Evolutionary conservation across 1,140 invertebrate species (phyloP).

Genomic region (Drosophila tsacasi): DNA sequence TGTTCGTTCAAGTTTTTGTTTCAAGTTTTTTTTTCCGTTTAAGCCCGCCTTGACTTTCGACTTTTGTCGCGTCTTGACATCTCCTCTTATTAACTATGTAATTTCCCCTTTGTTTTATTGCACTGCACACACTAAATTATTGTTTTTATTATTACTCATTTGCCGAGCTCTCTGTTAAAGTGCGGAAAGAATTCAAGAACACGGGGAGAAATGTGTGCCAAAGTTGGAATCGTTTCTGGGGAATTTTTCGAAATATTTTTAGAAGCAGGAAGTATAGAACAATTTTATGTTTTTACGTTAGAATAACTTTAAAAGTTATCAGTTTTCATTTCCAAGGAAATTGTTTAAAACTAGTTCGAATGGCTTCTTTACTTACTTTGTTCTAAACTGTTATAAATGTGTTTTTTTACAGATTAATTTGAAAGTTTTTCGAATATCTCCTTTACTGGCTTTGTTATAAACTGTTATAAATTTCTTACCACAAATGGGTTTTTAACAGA

Average conservation of each 20-base stretch:
- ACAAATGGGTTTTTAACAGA: too few species aligned
- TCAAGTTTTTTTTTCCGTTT: conserved; percentile 26
- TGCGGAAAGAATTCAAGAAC: conserved; percentile 5
- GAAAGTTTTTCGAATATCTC: too few species aligned
- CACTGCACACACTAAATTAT: conserved; percentile 76
- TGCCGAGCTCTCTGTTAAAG: conserved; percentile 1
- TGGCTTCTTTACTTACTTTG: too few species aligned
- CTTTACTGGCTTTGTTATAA: too few species aligned
- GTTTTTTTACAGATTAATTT: too few species aligned
- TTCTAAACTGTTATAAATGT: too few species aligned
- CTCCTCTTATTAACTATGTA: conserved; percentile 69
- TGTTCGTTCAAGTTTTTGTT: conserved; percentile 21
- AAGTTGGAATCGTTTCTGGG: background rate
- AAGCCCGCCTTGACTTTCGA: conserved; percentile 76
- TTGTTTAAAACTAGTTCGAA: too few species aligned
- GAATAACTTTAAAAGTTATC: too few species aligned
- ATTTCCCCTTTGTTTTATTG: conserved; percentile 62
- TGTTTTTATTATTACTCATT: conserved; percentile 57
- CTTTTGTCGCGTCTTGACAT: conserved; percentile 79
- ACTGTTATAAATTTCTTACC: too few species aligned
- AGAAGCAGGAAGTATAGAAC: background rate
- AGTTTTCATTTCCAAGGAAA: too few species aligned
- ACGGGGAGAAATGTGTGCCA: background rate
- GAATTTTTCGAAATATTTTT: background rate
- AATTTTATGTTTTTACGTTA: too few species aligned